Base-by-base conservation (phyloP, 2,888 invertebrate genomes). In the Antheraea yamamai region DNA sequence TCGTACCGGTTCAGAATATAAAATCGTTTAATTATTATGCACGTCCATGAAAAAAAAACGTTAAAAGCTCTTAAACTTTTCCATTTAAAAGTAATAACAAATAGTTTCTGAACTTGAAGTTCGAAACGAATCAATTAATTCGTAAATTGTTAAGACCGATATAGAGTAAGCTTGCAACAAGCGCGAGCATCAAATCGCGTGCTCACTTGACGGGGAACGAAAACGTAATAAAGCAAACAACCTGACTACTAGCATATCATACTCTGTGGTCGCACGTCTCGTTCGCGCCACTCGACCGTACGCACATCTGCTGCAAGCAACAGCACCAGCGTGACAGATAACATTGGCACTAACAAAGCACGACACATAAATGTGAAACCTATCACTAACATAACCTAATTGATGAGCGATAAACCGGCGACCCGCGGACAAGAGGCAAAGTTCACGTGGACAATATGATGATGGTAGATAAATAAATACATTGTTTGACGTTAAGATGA, bases 311-410 rank as follows among this genome's bases (percentile, higher is more conserved):
- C 79, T 79, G 77, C 77, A 70, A 75, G 77, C 81, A 79, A 81
- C 81, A 84, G 80, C 81, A 75, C 79, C 81, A 80, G 88, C 89
- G 89, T 91, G 91, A 91, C 86, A 87, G 85, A 89, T 89, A 89
- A 87, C 82, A 78, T 77, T 75, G 77, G 75, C 81, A 85, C 79
- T 81, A 81, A 79, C 76, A 79, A 77, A 83, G 79, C 81, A 83
- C 79, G 81, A 79, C 81, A 81, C 86, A 84, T 81, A 79, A 81
- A 86, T 85, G 84, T 80, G 81, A 85, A 86, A 88, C 88, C 85
- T 87, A 85, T 88, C 88, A 90, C 87, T 88, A 88, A 86, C 86
- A 88, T 88, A 89, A 91, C 90, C 91, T 89, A 91, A 90, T 91
- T 92, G 88, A 84, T 86, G 79, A 68, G 68, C 78, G 91, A 92